Evolutionary conservation across 2,888 invertebrate species (phyloP).

Genomic region (Latheticus oryzae): DNA sequence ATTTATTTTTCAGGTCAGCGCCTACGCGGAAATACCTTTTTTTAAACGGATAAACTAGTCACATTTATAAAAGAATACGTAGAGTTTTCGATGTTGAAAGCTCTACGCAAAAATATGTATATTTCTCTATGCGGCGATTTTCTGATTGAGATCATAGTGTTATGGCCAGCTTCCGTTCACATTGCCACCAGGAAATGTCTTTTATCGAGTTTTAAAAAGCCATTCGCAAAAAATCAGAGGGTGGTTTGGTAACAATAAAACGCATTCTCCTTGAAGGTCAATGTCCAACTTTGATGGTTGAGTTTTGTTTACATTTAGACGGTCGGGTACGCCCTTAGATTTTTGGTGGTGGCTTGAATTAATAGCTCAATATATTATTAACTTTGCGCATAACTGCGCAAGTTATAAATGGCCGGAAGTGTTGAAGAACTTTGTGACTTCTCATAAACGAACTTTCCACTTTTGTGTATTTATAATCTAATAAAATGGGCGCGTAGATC

Average conservation of each 20-base stretch:
- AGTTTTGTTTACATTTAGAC: no score
- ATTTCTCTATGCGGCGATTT: constrained; percentile 14
- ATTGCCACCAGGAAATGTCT: constrained; percentile 25
- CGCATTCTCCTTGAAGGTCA: no score
- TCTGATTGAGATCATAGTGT: constrained; percentile 22
- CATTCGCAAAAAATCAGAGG: constrained; percentile 19
- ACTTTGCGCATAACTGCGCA: constrained; percentile 45
- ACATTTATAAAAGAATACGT: background rate
- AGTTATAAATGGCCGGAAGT: constrained; percentile 49
- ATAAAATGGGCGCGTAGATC: constrained; percentile 57
- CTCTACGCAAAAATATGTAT: constrained; percentile 1
- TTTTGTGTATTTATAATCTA: constrained; percentile 58
- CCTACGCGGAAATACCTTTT: constrained; percentile 2
- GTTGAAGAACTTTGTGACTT: constrained; percentile 48
- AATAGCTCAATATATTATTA: constrained; percentile 48
- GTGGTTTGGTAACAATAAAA: constrained; percentile 10
- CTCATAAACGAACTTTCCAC: constrained; percentile 51
- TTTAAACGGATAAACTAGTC: background rate
- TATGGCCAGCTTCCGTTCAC: constrained; percentile 23
- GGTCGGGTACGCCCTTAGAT: no score
- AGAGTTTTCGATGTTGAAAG: background rate
- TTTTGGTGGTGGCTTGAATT: no score
- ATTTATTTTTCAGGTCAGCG: constrained; percentile 22
- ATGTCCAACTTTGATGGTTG: no score
- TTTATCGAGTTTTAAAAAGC: constrained; percentile 19